A percentile compares a stretch with the other conserved stretches of the same genome.
Conservation (phyloP, 1,140 invertebrate species). For the Potamilus streckersoni region DNA sequence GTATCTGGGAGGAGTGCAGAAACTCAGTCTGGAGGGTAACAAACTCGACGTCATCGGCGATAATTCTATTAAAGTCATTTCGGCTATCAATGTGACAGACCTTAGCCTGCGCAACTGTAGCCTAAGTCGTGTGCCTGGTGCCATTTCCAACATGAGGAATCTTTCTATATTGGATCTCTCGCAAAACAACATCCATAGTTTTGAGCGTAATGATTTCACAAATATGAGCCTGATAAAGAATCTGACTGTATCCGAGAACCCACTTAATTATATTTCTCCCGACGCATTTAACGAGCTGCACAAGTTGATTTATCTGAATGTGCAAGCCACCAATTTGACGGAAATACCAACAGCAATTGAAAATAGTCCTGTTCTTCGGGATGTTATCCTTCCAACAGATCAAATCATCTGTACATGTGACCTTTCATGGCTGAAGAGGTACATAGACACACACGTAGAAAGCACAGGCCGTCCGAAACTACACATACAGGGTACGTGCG, state of each 20-base stretch:
- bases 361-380: slow-evolving; percentile 6
- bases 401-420: slow-evolving; percentile 27
- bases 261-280: slow-evolving; percentile 22
- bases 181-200: slow-evolving; percentile 23
- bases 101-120: slow-evolving; percentile 24
- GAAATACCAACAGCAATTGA: slow-evolving; percentile 21
- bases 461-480: neutral
- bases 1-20: slow-evolving; percentile 9
- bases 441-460: slow-evolving; percentile 13
- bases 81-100: slow-evolving; percentile 2
- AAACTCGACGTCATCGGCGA: slow-evolving; percentile 23
- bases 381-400: slow-evolving; percentile 10
- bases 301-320: slow-evolving; percentile 9
- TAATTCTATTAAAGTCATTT: slow-evolving; percentile 10
- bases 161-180: slow-evolving; percentile 14
- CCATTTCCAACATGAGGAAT: slow-evolving; percentile 24
- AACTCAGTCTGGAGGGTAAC: slow-evolving; percentile 17
- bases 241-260: slow-evolving; percentile 16
- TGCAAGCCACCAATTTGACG: slow-evolving; percentile 15
- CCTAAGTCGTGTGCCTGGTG: slow-evolving; percentile 22
- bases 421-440: slow-evolving; percentile 25
- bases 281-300: slow-evolving; percentile 22
- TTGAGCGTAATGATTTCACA: slow-evolving; percentile 29
- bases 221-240: slow-evolving; percentile 10
- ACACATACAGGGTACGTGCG: slow-evolving; percentile 20